Evolutionary conservation across 2,113 vertebrate genomes (phyloP).

Genomic region (Drymodes brunneopygia): DNA sequence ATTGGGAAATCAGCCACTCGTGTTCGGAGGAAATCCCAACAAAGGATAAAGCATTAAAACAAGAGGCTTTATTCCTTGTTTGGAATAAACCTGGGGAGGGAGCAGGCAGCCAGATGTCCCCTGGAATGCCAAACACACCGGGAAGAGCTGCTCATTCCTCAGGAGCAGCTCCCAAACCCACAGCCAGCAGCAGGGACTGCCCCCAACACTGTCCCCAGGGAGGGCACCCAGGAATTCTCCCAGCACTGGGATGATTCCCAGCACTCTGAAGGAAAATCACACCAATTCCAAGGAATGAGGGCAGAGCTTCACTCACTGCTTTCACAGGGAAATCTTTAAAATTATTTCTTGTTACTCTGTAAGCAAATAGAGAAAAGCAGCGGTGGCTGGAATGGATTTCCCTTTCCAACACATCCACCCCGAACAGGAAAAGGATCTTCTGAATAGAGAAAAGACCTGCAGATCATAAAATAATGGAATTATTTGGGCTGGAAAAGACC

Average conservation of each 20-base stretch:
- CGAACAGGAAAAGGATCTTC: not conserved
- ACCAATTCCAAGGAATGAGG: not conserved
- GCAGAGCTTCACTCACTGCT: not conserved
- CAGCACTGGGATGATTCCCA: slow-evolving; percentile 4
- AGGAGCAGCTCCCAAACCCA: not conserved
- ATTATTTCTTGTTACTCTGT: not conserved
- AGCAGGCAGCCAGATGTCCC: slow-evolving; percentile 33
- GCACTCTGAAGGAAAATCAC: not conserved
- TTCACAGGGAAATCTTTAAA: not conserved
- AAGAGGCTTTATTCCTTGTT: slow-evolving; percentile 10
- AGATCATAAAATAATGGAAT: not conserved
- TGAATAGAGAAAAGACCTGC: not conserved
- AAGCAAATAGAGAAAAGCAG: not conserved
- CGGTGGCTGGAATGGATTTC: not conserved
- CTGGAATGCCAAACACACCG: not conserved
- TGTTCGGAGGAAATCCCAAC: slow-evolving; percentile 33
- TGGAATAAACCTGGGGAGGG: not conserved
- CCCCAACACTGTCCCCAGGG: not conserved
- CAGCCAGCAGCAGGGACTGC: slow-evolving; percentile 39
- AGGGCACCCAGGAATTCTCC: slow-evolving; percentile 42
- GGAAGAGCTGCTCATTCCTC: not conserved
- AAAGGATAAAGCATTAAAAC: slow-evolving; percentile 35
- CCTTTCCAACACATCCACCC: not conserved
- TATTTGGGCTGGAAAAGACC: not conserved
- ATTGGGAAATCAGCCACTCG: slow-evolving; percentile 48